Percentiles rank a stretch among this genome's conserved stretches.
phyloP scores from a whole-genome alignment of 2,888 invertebrate genomes.

The Chloromyia formosa region DNA sequence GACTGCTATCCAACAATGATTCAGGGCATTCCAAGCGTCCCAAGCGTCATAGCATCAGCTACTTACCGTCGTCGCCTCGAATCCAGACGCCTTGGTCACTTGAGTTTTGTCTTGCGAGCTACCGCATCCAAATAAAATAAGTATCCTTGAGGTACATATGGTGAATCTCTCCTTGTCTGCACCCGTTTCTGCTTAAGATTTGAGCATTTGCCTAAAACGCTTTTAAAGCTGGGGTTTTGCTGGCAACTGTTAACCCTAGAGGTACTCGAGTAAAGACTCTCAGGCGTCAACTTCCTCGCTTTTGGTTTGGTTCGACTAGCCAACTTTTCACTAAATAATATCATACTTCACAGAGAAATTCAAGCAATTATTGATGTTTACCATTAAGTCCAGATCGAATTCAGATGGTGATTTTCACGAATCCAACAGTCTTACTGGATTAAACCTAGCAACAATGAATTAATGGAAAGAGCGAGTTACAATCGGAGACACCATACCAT shows the following conservation, averaged over 20 bases:
- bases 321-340: too few species aligned
- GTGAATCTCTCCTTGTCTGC: neutral
- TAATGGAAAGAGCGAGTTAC: too few species aligned
- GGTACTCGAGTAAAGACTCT: neutral
- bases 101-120: neutral
- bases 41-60: slow-evolving; percentile 38
- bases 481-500: too few species aligned
- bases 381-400: too few species aligned
- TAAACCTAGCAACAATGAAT: too few species aligned
- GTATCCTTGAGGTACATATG: neutral
- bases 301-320: too few species aligned
- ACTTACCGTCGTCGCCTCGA: slow-evolving; percentile 32
- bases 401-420: too few species aligned
- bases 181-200: slow-evolving; percentile 1
- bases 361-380: too few species aligned
- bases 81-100: slow-evolving; percentile 32
- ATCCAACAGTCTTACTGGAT: too few species aligned
- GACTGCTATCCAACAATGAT: slow-evolving; percentile 40
- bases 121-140: slow-evolving; percentile 20
- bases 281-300: too few species aligned
- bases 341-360: too few species aligned
- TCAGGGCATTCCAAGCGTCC: slow-evolving; percentile 38
- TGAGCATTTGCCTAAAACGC: slow-evolving; percentile 32
- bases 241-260: slow-evolving; percentile 14
- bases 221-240: neutral